Percentiles rank a stretch among this genome's conserved stretches.
phyloP scores from a whole-genome alignment of 1,140 invertebrate species.

The Apocrypta bakeri region DNA sequence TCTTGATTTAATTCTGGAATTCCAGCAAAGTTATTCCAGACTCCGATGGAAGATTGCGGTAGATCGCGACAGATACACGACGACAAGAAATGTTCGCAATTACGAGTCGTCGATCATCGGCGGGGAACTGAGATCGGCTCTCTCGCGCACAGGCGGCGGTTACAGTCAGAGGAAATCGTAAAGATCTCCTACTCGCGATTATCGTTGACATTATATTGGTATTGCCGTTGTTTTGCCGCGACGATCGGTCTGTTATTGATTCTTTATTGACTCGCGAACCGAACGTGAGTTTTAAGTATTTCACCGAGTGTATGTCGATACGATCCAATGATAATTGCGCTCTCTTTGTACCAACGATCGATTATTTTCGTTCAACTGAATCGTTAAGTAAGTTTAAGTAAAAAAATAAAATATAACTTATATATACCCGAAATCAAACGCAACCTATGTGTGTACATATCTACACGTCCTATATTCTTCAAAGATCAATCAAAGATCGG shows the following conservation, averaged over 20 bases:
- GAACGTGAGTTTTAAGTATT: background rate
- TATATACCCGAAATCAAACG: no score
- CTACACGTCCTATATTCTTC: no score
- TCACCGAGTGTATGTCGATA: background rate
- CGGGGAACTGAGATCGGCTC: background rate
- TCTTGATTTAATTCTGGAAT: constrained; percentile 14
- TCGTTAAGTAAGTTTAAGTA: no score
- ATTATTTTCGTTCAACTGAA: no score
- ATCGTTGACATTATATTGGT: constrained; percentile 44
- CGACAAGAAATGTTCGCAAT: constrained; percentile 59
- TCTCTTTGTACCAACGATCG: no score
- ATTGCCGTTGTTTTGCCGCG: constrained; percentile 21
- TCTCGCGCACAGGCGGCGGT: constrained; percentile 12
- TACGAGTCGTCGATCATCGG: constrained; percentile 57
- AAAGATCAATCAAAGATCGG: background rate
- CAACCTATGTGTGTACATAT: no score
- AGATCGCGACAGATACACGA: constrained; percentile 13
- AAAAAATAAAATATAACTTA: no score
- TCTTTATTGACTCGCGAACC: constrained; percentile 16
- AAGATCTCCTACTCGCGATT: constrained; percentile 36
- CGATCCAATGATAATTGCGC: background rate
- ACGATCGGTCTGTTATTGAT: constrained; percentile 8
- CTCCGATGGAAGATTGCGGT: background rate
- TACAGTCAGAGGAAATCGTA: constrained; percentile 51
- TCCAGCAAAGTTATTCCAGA: background rate